phyloP scores from a whole-genome alignment of 2,113 vertebrate genomes.

The Ahaetulla prasina region DNA sequence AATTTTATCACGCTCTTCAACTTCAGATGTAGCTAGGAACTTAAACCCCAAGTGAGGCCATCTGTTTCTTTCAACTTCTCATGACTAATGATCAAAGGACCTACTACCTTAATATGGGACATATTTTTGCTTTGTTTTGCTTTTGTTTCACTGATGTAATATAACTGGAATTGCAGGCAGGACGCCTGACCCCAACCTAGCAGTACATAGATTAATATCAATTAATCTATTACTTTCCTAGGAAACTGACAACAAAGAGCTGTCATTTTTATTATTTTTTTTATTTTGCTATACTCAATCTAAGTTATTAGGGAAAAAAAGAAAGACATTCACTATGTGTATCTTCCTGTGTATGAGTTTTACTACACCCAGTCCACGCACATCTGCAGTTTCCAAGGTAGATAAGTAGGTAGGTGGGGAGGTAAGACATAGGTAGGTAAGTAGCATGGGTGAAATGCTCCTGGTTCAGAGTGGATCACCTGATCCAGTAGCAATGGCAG shows the following conservation, averaged over 20 bases:
- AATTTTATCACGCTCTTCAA: slow-evolving; percentile 9
- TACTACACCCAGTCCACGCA: too few species aligned
- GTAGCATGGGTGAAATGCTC: too few species aligned
- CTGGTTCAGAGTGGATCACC: too few species aligned
- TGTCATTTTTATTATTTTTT: neutral
- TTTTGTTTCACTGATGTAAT: slow-evolving; percentile 16
- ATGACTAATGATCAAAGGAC: slow-evolving; percentile 44
- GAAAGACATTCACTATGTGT: neutral
- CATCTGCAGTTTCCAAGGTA: neutral
- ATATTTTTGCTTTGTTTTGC: neutral
- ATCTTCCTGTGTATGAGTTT: neutral
- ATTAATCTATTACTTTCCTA: slow-evolving; percentile 4
- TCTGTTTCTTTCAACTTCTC: slow-evolving; percentile 37
- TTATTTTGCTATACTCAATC: neutral
- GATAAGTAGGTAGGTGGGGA: neutral
- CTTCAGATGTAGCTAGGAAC: slow-evolving; percentile 23
- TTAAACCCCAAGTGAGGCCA: slow-evolving; percentile 28
- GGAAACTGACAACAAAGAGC: neutral
- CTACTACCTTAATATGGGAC: slow-evolving; percentile 25
- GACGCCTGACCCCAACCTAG: neutral
- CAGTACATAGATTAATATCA: neutral
- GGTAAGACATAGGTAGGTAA: too few species aligned
- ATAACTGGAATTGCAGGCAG: neutral
- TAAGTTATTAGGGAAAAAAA: slow-evolving; percentile 27
- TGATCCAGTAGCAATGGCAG: too few species aligned